A percentile compares a stretch with the other conserved stretches of the same genome.
Evolutionary conservation across 2,888 invertebrate genomes (phyloP).

Genomic region (Nebria salina): DNA sequence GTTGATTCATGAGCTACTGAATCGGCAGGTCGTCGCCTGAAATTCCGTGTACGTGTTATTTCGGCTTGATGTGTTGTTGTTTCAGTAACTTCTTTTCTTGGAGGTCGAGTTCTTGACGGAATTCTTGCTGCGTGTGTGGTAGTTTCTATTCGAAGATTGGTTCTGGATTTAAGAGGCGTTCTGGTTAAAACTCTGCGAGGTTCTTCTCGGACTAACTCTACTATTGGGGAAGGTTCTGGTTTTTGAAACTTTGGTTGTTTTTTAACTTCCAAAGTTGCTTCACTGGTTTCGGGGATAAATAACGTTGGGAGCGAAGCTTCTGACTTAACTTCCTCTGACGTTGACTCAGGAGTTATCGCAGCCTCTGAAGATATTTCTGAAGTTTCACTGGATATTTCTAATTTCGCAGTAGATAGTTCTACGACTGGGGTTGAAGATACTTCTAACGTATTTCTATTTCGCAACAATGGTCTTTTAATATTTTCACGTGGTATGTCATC

Average conservation of each 20-base stretch:
- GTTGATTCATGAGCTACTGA: constrained; percentile 24
- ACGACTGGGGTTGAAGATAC: constrained; percentile 52
- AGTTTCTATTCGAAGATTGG: constrained; percentile 41
- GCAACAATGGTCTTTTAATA: constrained; percentile 51
- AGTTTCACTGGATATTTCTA: constrained; percentile 18
- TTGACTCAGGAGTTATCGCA: constrained; percentile 28
- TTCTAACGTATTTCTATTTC: constrained; percentile 57
- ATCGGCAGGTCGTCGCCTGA: constrained; percentile 47
- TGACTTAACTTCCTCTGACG: constrained; percentile 27
- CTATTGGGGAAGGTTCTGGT: constrained; percentile 40
- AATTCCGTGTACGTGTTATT: constrained; percentile 45
- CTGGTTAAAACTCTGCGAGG: constrained; percentile 27
- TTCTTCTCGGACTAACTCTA: constrained; percentile 46
- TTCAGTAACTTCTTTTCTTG: constrained; percentile 45
- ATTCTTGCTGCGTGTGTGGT: constrained; percentile 40
- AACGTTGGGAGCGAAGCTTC: constrained; percentile 14
- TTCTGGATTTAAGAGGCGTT: constrained; percentile 36
- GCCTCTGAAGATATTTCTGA: constrained; percentile 22
- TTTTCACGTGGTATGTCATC: constrained; percentile 58
- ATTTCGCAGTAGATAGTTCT: constrained; percentile 39
- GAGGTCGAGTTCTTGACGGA: constrained; percentile 45
- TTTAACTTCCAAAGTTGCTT: constrained; percentile 18
- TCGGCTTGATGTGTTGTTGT: constrained; percentile 48
- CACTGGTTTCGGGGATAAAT: constrained; percentile 33
- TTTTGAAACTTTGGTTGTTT: constrained; percentile 25